These are phyloP conservation scores for Mohoua ochrocephala DNA, from an alignment of 2,113 vertebrate species.

Conservation along the genomic window DNA sequence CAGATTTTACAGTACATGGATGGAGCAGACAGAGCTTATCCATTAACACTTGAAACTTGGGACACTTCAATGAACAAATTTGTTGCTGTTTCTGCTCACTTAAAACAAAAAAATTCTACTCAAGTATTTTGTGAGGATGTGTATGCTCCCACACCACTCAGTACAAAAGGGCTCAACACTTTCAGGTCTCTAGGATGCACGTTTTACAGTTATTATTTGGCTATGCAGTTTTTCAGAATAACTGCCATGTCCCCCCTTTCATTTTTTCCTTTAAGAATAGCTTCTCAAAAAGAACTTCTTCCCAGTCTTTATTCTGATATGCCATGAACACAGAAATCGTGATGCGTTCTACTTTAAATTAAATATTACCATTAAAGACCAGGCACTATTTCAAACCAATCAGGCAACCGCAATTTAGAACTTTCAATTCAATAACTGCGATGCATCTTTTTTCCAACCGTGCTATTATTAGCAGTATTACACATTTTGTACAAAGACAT, in stretches of 20 bases:
- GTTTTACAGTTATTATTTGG: background rate
- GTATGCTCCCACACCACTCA: background rate
- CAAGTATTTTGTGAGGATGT: background rate
- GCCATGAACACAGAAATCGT: background rate
- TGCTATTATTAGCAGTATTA: background rate
- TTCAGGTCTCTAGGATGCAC: background rate
- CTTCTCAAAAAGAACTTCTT: background rate
- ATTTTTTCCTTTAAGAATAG: background rate
- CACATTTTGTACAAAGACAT: background rate
- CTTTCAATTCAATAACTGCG: background rate
- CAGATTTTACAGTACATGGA: background rate
- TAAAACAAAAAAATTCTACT: background rate
- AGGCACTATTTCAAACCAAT: background rate
- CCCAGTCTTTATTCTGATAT: background rate
- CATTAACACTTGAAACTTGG: background rate
- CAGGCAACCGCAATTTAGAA: background rate
- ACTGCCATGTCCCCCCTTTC: background rate
- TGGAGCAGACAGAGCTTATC: background rate
- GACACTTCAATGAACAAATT: background rate
- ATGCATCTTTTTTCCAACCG: background rate
- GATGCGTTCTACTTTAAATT: background rate
- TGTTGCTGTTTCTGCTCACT: background rate
- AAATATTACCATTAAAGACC: background rate
- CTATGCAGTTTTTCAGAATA: background rate
- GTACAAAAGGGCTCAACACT: background rate